A percentile compares a stretch with the other conserved stretches of the same genome.
These are phyloP conservation scores for Myzus persicae DNA, from an alignment of 1,140 invertebrate species.

Conservation along the genomic window DNA sequence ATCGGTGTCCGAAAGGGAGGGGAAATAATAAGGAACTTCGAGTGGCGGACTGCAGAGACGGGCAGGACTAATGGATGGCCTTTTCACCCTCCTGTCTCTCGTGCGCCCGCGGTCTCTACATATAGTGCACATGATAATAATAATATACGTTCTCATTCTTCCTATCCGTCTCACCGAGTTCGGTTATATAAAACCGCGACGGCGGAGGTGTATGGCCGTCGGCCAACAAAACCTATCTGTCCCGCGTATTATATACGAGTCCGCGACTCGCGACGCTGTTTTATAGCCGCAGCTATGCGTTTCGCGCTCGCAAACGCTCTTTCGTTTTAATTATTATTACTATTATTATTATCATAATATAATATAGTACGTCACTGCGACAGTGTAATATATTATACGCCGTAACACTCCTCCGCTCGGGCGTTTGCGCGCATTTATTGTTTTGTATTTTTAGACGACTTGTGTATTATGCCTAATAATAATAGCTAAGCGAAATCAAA, in stretches of 20 bases:
- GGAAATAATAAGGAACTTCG: neutral
- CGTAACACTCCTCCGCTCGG: neutral
- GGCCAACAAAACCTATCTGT: slow-evolving; percentile 31
- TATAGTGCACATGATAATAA: neutral
- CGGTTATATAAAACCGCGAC: neutral
- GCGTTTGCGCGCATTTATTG: neutral
- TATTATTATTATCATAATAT: neutral
- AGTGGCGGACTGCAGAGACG: neutral
- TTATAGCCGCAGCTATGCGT: neutral
- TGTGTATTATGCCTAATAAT: neutral
- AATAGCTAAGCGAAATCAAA: neutral
- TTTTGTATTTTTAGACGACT: slow-evolving; percentile 27
- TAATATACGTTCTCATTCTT: neutral
- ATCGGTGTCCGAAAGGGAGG: neutral
- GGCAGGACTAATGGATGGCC: neutral
- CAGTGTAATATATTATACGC: neutral
- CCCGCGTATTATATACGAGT: neutral
- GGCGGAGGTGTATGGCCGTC: neutral
- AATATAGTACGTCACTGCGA: neutral
- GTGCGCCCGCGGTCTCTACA: neutral
- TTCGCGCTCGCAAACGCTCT: neutral
- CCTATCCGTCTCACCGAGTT: neutral
- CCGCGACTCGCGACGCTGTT: neutral
- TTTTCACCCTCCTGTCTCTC: neutral
- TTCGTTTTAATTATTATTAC: slow-evolving; percentile 12